Evolutionary conservation across 2,113 vertebrate genomes (phyloP).

Genomic region (Cacatua alba): DNA sequence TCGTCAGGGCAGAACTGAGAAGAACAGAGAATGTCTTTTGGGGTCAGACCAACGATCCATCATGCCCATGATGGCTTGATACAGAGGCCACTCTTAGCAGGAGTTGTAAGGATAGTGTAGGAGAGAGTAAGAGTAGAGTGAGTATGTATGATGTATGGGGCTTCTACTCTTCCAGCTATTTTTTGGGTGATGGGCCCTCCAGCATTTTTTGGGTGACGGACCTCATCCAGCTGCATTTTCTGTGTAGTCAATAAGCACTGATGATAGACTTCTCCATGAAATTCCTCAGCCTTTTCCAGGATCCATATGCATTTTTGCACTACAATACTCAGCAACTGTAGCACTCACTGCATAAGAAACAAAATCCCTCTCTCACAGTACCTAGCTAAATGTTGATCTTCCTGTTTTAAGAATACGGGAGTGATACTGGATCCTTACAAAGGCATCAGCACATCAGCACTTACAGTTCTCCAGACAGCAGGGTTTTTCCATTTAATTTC

Average conservation of each 20-base stretch:
- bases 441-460: neutral
- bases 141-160: neutral
- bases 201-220: neutral
- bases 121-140: neutral
- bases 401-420: neutral
- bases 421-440: neutral
- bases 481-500: conserved; percentile 51
- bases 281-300: neutral
- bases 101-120: neutral
- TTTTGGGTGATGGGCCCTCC: neutral
- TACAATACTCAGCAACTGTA: neutral
- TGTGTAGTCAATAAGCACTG: neutral
- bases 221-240: neutral
- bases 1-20: neutral
- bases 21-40: neutral
- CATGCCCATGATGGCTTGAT: neutral
- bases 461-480: neutral
- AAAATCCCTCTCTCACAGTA: neutral
- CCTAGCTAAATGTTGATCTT: neutral
- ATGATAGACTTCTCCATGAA: fast-evolving
- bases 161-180: neutral
- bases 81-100: neutral
- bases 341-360: neutral
- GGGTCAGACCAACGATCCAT: neutral
- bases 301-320: neutral